These are phyloP conservation scores for Latheticus oryzae DNA, from an alignment of 2,888 invertebrate species.

Conservation along the genomic window DNA sequence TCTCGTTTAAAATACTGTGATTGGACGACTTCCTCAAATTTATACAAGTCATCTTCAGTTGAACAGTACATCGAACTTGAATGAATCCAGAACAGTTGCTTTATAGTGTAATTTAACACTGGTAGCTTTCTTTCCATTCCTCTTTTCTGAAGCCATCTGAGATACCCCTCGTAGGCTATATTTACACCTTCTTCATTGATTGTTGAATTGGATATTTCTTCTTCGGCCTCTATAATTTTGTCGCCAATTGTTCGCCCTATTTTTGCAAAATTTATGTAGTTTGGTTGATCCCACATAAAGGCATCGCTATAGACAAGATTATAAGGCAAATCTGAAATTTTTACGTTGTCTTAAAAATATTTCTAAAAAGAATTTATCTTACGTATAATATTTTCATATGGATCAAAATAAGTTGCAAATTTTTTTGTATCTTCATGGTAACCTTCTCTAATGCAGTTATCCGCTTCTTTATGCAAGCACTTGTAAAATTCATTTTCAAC, in stretches of 20 bases:
- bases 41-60: neutral
- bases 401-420: constrained; percentile 8
- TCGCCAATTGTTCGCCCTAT: constrained; percentile 57
- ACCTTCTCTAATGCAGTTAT: constrained; percentile 4
- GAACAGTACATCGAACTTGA: constrained; percentile 38
- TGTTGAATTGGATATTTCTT: constrained; percentile 66
- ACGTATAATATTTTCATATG: constrained; percentile 27
- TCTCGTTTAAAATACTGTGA: constrained; percentile 32
- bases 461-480: constrained; percentile 20
- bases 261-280: constrained; percentile 57
- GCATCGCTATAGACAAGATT: constrained; percentile 53
- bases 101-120: constrained; percentile 75
- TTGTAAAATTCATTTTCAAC: constrained; percentile 45
- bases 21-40: constrained; percentile 16
- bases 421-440: constrained; percentile 5
- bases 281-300: constrained; percentile 51
- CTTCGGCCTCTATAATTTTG: constrained; percentile 45
- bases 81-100: constrained; percentile 68
- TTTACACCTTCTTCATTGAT: constrained; percentile 91
- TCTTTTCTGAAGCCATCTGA: constrained; percentile 75
- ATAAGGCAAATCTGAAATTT: constrained; percentile 52
- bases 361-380: neutral
- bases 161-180: constrained; percentile 85
- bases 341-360: neutral
- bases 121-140: constrained; percentile 76